Evolutionary conservation across 2,113 vertebrate species (phyloP), one percentile per base, ranked within the genome.

Genomic region (Chionodraco myersi): DNA sequence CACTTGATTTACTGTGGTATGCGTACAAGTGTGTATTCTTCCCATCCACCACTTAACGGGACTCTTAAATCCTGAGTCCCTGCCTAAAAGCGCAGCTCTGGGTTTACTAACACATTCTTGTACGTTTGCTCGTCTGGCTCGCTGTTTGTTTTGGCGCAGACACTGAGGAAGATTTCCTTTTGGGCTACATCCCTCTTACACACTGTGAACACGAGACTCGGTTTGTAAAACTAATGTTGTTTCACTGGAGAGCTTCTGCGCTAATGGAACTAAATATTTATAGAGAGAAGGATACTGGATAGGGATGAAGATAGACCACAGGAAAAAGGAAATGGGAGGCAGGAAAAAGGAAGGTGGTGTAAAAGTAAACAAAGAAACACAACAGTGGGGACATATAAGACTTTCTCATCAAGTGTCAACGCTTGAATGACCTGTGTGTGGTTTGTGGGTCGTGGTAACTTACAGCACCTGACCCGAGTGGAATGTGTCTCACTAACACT

Each of bases 81-180:
- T 41, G 48, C 65, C 52, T n/a, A 57, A 87, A 82, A 91, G 78
- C 63, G 48, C 60, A 71, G 41, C 4, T 4, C 87, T 82, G 18
- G 44, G 62, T 89, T 89, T 81, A 68, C 80, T 21, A 21, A 21
- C 21, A 21, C 21, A 21, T 21, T 75, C 86, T 84, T 73, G 81
- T 72, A 10, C 4, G 45, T 86, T 84, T 87, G 78, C 79, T 88
- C 6, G 64, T 78, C 82, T 87, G 75, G 73, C 63, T 72, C 1
- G 16, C 62, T 87, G 75, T 93, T 90, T 88, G 79, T 57, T 63
- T 91, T 92, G 89, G 88, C 72, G 5, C 62, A 30, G 68, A 83
- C 84, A 79, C 67, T 68, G 48, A 82, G 72, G 63, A 56, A 57
- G 72, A 52, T 86, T 73, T 82, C 58, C 36, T 66, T 67, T 36